Base-by-base conservation (phyloP, 2,888 invertebrate species). In the Monochamus alternatus region DNA sequence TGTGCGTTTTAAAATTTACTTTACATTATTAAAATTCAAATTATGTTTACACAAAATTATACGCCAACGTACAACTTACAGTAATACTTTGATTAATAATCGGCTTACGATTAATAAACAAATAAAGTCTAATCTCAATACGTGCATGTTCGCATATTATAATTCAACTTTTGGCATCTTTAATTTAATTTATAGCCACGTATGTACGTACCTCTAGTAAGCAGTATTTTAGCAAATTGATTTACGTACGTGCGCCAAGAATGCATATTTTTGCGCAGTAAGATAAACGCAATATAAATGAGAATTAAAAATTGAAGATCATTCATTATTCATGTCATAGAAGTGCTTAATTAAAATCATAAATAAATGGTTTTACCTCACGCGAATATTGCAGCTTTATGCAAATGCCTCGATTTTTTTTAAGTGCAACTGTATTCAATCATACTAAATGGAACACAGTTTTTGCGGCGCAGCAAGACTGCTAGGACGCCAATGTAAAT, bases 381-480 rank as follows among this genome's bases (percentile, higher is more conserved):
- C 85, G 85, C 84, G 80, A 84, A 84, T 83, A 84, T 84, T 81
- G 83, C 80, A 75, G 78, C 81, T 84, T 83, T 80, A 85, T 85
- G 84, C 82, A 81, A 84, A 85, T 84, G 22, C 52, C 1, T 12
- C 7, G 75, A 79, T 78, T 83, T 82, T 81, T 73, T 60, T 72
- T 73, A 63, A 55, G n/a, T 73, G 74, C 67, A 76, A 69, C 75
- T 77, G 59, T 77, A 79, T 81, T 81, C 81, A 81, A 81, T 83
- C 80, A 82, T 80, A 82, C 81, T 79, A 83, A 81, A 79, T 81
- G 80, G 79, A 77, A 73, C 77, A 76, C 79, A 44, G 77, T 78
- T 81, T 80, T 79, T 78, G 68, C 63, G 58, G 59, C 73, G 78
- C 73, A 75, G 74, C 73, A 70, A 78, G 77, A 80, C 75, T 80